Evolutionary conservation across 2,113 vertebrate genomes (phyloP).

Genomic region (Hemicordylus capensis): DNA sequence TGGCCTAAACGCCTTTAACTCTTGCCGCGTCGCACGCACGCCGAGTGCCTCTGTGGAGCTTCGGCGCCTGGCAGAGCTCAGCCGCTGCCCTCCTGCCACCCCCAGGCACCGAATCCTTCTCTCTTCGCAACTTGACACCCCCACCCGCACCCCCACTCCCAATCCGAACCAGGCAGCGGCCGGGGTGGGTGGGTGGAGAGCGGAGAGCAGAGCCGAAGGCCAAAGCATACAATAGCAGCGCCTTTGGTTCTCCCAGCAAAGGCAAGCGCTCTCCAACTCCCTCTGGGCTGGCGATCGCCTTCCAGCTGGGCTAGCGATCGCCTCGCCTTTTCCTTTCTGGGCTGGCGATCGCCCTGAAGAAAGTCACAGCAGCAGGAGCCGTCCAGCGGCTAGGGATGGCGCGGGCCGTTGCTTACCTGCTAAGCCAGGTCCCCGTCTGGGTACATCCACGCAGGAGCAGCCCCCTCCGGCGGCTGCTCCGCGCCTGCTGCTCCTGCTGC

Average conservation of each 20-base stretch:
- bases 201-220: too few species aligned
- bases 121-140: neutral
- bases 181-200: too few species aligned
- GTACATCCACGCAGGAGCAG: neutral
- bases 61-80: neutral
- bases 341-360: slow-evolving; percentile 37
- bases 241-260: neutral
- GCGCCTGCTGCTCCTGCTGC: slow-evolving; percentile 7
- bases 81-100: neutral
- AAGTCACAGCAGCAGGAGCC: neutral
- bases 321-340: too few species aligned
- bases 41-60: neutral
- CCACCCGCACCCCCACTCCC: neutral
- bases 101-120: neutral
- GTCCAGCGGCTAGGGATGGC: neutral
- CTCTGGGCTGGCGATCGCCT: slow-evolving; percentile 42
- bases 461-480: slow-evolving; percentile 27
- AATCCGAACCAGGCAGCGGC: neutral
- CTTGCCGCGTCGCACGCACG: slow-evolving; percentile 36
- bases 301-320: too few species aligned
- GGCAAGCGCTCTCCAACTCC: accelerated
- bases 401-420: slow-evolving; percentile 15
- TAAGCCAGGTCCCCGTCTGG: slow-evolving; percentile 9
- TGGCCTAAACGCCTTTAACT: slow-evolving; percentile 59
- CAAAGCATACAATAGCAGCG: neutral